Percentiles rank a stretch among this genome's conserved stretches.
phyloP scores from a whole-genome alignment of 1,140 invertebrate species.

The Sipha flava region DNA sequence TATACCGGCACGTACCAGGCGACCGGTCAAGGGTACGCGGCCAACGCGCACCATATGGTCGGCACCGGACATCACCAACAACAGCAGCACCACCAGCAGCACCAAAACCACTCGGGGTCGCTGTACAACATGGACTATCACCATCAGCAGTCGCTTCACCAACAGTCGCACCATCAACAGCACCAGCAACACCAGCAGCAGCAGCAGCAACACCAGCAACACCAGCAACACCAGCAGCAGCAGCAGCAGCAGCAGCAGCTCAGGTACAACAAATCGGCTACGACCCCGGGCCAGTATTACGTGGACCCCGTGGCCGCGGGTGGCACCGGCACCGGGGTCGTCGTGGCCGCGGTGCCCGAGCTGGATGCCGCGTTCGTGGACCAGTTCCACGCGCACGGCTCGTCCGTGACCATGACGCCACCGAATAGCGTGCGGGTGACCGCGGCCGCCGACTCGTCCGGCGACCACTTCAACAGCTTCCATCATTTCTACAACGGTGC shows the following conservation, averaged over 20 bases:
- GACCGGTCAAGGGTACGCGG: conserved; percentile 43
- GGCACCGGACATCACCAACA: conserved; percentile 38
- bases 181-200: conserved; percentile 40
- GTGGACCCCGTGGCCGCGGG: neutral
- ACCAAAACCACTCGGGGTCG: conserved; percentile 42
- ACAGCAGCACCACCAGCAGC: conserved; percentile 40
- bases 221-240: conserved; percentile 39
- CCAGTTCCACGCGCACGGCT: conserved; percentile 41
- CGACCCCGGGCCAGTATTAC: conserved; percentile 38
- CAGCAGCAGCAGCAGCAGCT: neutral
- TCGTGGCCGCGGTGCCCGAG: neutral
- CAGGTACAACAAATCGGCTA: conserved; percentile 35
- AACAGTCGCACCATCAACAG: conserved; percentile 40
- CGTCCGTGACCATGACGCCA: conserved; percentile 51
- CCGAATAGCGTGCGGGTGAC: conserved; percentile 49
- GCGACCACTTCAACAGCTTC: conserved; percentile 57
- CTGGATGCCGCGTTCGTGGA: conserved; percentile 34
- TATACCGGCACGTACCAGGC: conserved; percentile 9
- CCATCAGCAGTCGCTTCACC: conserved; percentile 39
- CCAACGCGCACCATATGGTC: conserved; percentile 34
- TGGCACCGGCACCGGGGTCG: neutral
- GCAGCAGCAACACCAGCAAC: conserved; percentile 37
- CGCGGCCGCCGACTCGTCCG: conserved; percentile 43
- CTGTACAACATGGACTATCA: conserved; percentile 40
- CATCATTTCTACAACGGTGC: conserved; percentile 54